Evolutionary conservation across 2,113 vertebrate genomes (phyloP).

Genomic region (Mixornis gularis): DNA sequence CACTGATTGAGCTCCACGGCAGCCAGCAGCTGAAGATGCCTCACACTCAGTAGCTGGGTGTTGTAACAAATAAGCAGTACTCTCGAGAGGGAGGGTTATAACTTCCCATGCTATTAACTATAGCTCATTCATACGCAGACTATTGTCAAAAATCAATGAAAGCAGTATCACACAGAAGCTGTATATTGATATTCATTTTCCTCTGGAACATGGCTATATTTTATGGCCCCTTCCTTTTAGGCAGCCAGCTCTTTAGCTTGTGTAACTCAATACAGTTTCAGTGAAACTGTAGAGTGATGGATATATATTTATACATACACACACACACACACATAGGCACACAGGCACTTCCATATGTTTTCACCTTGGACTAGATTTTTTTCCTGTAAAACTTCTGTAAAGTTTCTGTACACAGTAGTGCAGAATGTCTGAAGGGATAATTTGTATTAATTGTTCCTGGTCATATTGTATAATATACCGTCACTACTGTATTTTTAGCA

Average conservation of each 20-base stretch:
- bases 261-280: neutral
- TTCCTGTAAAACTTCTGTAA: neutral
- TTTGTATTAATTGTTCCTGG: neutral
- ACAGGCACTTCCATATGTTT: neutral
- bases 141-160: slow-evolving; percentile 37
- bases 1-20: neutral
- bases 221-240: neutral
- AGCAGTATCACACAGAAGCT: neutral
- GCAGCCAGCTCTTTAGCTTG: neutral
- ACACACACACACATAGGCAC: neutral
- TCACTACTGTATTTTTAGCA: neutral
- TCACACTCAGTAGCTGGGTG: neutral
- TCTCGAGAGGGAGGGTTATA: neutral
- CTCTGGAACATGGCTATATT: neutral
- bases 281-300: neutral
- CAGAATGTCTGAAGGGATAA: neutral
- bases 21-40: neutral
- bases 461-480: neutral
- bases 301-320: neutral
- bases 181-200: slow-evolving; percentile 18
- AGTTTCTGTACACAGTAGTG: neutral
- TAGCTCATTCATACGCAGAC: neutral
- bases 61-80: neutral
- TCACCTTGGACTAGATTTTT: neutral
- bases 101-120: slow-evolving; percentile 4